Percentiles rank a stretch among this genome's conserved stretches.
Conservation (phyloP, 2,113 vertebrate genomes). For the Ciconia boyciana region DNA sequence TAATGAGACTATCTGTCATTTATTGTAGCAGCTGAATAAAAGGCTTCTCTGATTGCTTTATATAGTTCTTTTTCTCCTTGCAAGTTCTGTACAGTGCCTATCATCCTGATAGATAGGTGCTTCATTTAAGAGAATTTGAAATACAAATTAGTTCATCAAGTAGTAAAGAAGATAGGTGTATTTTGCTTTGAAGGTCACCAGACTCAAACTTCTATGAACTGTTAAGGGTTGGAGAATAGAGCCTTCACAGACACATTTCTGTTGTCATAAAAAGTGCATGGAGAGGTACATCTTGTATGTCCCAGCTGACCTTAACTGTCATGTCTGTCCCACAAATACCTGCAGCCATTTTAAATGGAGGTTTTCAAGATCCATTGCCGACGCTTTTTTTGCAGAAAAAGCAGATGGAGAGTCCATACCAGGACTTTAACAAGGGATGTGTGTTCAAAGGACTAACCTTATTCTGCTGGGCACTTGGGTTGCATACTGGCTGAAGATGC, state of each 20-base stretch:
- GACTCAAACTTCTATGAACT: not conserved
- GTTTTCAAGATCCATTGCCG: not conserved
- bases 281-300: rapidly evolving
- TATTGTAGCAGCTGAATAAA: constrained; percentile 35
- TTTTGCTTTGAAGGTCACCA: constrained; percentile 35
- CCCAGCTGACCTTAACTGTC: not conserved
- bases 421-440: rapidly evolving
- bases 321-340: not conserved
- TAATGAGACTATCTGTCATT: constrained; percentile 46
- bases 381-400: not conserved
- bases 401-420: not conserved
- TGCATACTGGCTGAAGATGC: not conserved
- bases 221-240: not conserved
- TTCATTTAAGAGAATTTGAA: constrained; percentile 44
- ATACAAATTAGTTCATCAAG: constrained; percentile 49
- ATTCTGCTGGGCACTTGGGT: not conserved
- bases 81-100: constrained; percentile 15
- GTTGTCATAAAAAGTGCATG: not conserved
- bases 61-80: constrained; percentile 31
- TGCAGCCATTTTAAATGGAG: not conserved
- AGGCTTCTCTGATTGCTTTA: constrained; percentile 45
- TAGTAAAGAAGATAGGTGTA: constrained; percentile 14
- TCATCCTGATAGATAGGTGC: constrained; percentile 50
- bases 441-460: not conserved
- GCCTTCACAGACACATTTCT: not conserved